These are phyloP conservation scores for Metallyticus violacea DNA, from an alignment of 2,888 invertebrate species.

Conservation along the genomic window DNA sequence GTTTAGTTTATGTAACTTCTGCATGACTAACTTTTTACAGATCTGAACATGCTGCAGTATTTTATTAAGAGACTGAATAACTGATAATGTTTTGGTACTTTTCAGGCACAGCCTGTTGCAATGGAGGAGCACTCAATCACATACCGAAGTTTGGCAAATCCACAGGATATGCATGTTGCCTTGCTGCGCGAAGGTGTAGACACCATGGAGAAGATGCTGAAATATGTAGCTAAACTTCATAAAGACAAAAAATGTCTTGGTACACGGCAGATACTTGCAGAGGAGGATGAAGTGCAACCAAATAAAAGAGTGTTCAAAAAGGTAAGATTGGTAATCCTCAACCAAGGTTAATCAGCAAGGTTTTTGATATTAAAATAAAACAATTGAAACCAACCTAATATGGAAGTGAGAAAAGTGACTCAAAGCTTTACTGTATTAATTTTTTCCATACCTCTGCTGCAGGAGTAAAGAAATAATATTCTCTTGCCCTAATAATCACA, in stretches of 20 bases:
- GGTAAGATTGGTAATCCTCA: slow-evolving; percentile 44
- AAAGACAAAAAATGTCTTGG: slow-evolving; percentile 77
- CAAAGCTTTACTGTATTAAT: too few relatives aligned
- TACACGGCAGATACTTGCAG: slow-evolving; percentile 84
- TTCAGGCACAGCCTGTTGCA: slow-evolving; percentile 67
- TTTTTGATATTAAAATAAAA: too few relatives aligned
- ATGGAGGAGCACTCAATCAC: slow-evolving; percentile 65
- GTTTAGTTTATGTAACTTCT: too few relatives aligned
- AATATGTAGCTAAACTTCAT: slow-evolving; percentile 72
- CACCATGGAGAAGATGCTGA: slow-evolving; percentile 80
- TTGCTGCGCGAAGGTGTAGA: slow-evolving; percentile 74
- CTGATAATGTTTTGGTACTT: too few relatives aligned
- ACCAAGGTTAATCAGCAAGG: not conserved
- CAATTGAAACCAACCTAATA: too few relatives aligned
- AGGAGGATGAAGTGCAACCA: slow-evolving; percentile 91
- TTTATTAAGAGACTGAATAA: too few relatives aligned
- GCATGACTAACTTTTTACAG: too few relatives aligned
- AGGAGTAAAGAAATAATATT: too few relatives aligned
- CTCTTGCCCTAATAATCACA: too few relatives aligned
- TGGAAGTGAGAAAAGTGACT: too few relatives aligned
- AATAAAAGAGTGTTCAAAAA: slow-evolving; percentile 96
- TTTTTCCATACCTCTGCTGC: too few relatives aligned
- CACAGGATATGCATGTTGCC: slow-evolving; percentile 67
- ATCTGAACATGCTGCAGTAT: too few relatives aligned
- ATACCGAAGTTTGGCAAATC: slow-evolving; percentile 68